These are phyloP conservation scores for Oreochromis grahami DNA, from an alignment of 2,797 vertebrate genomes.

Conservation along the genomic window DNA sequence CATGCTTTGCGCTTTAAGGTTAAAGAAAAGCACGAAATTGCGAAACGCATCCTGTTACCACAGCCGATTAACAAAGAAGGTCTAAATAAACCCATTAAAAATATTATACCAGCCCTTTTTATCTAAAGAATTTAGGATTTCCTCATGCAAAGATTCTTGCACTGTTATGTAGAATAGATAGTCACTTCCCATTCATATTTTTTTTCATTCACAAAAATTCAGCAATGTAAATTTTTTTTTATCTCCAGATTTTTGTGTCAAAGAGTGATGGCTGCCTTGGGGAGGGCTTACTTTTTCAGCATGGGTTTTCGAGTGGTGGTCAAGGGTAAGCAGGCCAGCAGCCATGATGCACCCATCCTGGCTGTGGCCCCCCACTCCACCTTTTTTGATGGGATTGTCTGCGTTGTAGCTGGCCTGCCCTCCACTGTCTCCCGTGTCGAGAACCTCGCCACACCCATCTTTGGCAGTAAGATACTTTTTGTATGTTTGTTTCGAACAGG, in stretches of 20 bases:
- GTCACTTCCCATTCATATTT: not conserved
- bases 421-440: slow-evolving; percentile 90
- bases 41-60: slow-evolving; percentile 19
- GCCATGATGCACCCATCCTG: slow-evolving; percentile 85
- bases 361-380: slow-evolving; percentile 92
- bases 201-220: not conserved
- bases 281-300: slow-evolving; percentile 78
- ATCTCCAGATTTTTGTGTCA: slow-evolving; percentile 69
- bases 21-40: not conserved
- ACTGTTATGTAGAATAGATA: not conserved
- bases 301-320: slow-evolving; percentile 92
- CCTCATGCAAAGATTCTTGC: not conserved
- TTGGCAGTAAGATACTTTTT: slow-evolving; percentile 86
- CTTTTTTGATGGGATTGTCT: slow-evolving; percentile 91
- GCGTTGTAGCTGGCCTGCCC: slow-evolving; percentile 85
- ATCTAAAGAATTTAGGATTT: not conserved
- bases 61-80: not conserved
- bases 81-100: not conserved
- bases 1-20: not conserved
- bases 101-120: not conserved
- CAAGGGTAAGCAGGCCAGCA: slow-evolving; percentile 80
- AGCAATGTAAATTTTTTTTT: not conserved
- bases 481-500: not conserved
- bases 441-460: slow-evolving; percentile 83
- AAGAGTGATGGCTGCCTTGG: slow-evolving; percentile 75